Percentiles rank a stretch among this genome's conserved stretches.
These are phyloP conservation scores for Typhlomys cinereus DNA, from an alignment of 2,113 vertebrate genomes.

Conservation along the genomic window DNA sequence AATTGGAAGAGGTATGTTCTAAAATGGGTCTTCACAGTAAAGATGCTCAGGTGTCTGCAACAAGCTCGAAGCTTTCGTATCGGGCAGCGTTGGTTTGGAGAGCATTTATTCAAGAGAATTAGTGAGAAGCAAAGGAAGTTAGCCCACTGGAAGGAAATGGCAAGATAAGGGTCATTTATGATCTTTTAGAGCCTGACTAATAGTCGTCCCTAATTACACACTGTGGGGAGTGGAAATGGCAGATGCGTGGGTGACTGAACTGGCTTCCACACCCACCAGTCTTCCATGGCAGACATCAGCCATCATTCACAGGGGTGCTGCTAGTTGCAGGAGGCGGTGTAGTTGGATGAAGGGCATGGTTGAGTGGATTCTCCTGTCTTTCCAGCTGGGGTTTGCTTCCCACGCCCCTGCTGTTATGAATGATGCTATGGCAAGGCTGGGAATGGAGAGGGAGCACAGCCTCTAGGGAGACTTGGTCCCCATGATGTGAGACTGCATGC, in stretches of 20 bases:
- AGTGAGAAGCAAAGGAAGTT: background rate
- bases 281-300: fast-evolving
- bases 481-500: background rate
- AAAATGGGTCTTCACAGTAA: constrained; percentile 12
- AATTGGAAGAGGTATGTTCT: constrained; percentile 49
- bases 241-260: background rate
- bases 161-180: background rate
- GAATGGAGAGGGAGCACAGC: background rate
- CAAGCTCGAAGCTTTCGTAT: constrained; percentile 45
- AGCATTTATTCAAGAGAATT: background rate
- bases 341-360: background rate
- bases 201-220: too few species aligned
- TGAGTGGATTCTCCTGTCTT: background rate
- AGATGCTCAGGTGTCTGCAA: constrained; percentile 14
- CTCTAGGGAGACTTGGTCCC: background rate
- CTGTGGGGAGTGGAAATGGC: background rate
- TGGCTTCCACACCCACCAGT: background rate
- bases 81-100: constrained; percentile 28
- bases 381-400: background rate
- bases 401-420: background rate
- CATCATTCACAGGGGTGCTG: background rate
- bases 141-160: background rate
- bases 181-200: background rate
- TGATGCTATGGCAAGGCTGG: background rate
- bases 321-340: background rate